Base-by-base conservation (phyloP, 2,888 invertebrate species). In the Corythucha ciliata region DNA sequence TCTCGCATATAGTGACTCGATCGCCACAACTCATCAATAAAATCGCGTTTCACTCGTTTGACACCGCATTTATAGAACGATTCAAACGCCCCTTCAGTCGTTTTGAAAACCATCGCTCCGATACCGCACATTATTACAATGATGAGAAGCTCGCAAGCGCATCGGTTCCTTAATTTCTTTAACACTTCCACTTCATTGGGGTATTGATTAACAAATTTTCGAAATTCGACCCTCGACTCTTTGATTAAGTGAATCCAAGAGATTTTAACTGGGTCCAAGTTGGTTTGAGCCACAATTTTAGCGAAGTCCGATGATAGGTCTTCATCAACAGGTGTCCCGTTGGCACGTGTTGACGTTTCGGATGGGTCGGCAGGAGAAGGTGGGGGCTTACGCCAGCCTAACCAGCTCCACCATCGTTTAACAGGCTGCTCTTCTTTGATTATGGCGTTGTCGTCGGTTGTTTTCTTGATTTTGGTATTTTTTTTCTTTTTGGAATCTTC, bases 21-120 rank as follows among this genome's bases (percentile, higher is more conserved):
- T 47, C 77, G 72, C 88, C 90, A 89, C 34, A 92, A 72, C 55
- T 77, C 75, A 63, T 89, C 88, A 52, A 91, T 79, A 60, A 91
- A 88, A 67, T 87, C 85, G 4, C 90, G 72, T 64, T 89, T 88
- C 0, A 90, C 86, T 61, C 84, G 75, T 61, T 88, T 85, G 36
- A 89, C 85, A 7, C 87, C 85, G 65, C 88, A 88, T 70, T 91
- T 91, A 69, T 85, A 88, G 57, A 82, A 82, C 55, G 83, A 78
- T 65, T 92, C 91, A 61, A 87, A 83, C 2, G 82, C 78, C 3
- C 89, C 89, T 66, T 93, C 92, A 20, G 84, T 79, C 58, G 81
- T 79, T 57, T 83, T 81, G 63, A 90, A 89, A 62, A 85, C 71
- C 42, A 89, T 73, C 0, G 83, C 89, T 1, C 88, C 89, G 42